Evolutionary conservation across 2,888 invertebrate genomes (phyloP), one percentile per base, ranked within the genome.

Genomic region (Polietes domitor): DNA sequence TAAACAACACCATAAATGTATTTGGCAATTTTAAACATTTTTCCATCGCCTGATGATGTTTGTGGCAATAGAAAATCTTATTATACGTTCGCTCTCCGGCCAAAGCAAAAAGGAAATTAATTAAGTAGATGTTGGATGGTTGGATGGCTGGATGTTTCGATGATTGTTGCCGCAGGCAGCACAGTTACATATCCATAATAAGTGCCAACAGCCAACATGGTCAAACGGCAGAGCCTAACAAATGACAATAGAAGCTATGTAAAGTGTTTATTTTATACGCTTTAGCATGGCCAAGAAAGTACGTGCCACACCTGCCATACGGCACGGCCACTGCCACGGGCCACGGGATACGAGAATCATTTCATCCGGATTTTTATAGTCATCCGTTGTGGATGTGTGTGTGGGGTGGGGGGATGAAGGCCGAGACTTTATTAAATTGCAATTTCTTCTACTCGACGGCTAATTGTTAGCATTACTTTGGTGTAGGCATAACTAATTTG

Each of bases 11-110:
- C 83, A 77, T 80, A 79, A 85, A 77, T 75, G 75, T 68, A 72
- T 47, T 81, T 76, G 72, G 53, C 32, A 84, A 84, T 84, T 84
- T 84, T 63, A 81, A 77, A 81, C 19, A 84, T 81, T 81, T 80
- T 77, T 74, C 74, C 55, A n/a, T 24, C 21, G 43, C 21, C 68
- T 61, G 28, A 12, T n/a, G 32, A 28, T 37, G 37, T 37, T n/a
- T 41, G 17, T 72, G 10, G 72, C 72, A 53, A 32, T 50, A 77
- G 19, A 71, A 80, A 72, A 83, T 77, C 74, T 63, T 58, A 83
- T 77, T 74, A 83, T 70, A 72, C 43, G 65, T 50, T 41, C n/a
- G 71, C 70, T 72, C 58, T 75, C n/a, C n/a, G 65, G 41, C 58
- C n/a, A 81, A n/a, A 72, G 75, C 50, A 65, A 72, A 68, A 80